A percentile compares a stretch with the other conserved stretches of the same genome.
These are phyloP conservation scores for Folsomia candida DNA, from an alignment of 2,888 invertebrate species.

Conservation along the genomic window DNA sequence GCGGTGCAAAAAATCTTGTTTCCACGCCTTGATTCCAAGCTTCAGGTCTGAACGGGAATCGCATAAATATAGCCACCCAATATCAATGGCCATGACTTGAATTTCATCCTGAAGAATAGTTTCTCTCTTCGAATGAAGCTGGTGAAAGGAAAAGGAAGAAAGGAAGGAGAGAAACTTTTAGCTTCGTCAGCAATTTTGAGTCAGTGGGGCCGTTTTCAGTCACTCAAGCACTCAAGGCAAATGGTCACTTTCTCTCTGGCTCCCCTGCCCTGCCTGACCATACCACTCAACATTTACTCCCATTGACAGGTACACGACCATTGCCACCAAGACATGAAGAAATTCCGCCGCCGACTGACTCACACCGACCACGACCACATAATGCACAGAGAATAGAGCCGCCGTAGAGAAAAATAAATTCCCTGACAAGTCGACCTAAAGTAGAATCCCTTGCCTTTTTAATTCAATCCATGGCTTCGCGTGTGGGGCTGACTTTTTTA, in stretches of 20 bases:
- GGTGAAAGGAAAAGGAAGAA: constrained; percentile 10
- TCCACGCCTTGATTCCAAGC: too few relatives aligned
- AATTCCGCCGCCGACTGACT: neutral
- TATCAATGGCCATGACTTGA: constrained; percentile 7
- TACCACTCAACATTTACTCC: constrained; percentile 34
- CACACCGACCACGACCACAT: neutral
- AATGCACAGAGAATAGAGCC: neutral
- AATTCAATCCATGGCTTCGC: constrained; percentile 13
- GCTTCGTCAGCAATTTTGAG: constrained; percentile 30
- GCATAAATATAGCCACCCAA: constrained; percentile 16
- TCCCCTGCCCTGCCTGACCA: neutral
- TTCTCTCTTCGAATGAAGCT: neutral
- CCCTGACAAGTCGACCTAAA: neutral
- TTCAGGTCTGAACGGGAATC: too few relatives aligned
- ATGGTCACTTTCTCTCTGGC: constrained; percentile 19
- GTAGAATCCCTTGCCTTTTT: constrained; percentile 8
- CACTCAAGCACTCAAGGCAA: constrained; percentile 33
- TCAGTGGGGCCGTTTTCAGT: constrained; percentile 27
- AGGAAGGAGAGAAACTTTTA: constrained; percentile 27
- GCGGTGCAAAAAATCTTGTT: too few relatives aligned
- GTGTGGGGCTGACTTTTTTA: neutral
- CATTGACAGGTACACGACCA: constrained; percentile 42
- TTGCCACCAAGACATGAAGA: constrained; percentile 8
- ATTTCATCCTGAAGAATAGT: neutral
- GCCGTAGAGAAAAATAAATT: neutral